phyloP scores from a whole-genome alignment of 2,888 invertebrate species.

The Lamellibrachia satsuma region DNA sequence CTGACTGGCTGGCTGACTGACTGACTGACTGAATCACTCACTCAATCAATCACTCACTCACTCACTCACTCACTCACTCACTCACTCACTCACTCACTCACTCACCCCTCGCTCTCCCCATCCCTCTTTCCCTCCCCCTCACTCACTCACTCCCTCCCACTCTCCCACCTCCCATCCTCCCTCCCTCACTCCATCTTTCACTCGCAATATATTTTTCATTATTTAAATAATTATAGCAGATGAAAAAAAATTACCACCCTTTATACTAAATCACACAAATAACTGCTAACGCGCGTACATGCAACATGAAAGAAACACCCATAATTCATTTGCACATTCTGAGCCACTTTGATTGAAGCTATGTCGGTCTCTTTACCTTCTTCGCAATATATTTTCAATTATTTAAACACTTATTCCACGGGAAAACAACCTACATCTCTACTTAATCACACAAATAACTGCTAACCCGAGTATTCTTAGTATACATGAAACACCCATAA shows the following conservation, averaged over 20 bases:
- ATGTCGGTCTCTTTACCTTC: no score
- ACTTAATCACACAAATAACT: neutral
- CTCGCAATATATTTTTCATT: neutral
- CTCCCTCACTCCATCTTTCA: no score
- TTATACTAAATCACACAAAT: neutral
- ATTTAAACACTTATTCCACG: neutral
- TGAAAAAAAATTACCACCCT: neutral
- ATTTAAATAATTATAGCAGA: neutral
- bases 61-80: no score
- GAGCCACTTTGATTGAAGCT: neutral
- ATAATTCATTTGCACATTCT: conserved; percentile 4
- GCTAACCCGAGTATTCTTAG: neutral
- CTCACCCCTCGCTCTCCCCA: no score
- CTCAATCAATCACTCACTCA: no score
- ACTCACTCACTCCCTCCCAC: no score
- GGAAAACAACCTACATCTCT: neutral
- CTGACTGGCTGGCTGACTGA: no score
- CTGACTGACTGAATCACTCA: no score
- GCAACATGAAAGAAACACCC: neutral
- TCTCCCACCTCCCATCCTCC: no score
- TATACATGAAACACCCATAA: neutral
- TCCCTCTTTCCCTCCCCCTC: no score
- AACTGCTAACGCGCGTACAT: neutral
- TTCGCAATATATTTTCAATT: neutral
- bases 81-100: no score